phyloP scores from a whole-genome alignment of 2,113 vertebrate genomes.

The Rhagologus leucostigma region DNA sequence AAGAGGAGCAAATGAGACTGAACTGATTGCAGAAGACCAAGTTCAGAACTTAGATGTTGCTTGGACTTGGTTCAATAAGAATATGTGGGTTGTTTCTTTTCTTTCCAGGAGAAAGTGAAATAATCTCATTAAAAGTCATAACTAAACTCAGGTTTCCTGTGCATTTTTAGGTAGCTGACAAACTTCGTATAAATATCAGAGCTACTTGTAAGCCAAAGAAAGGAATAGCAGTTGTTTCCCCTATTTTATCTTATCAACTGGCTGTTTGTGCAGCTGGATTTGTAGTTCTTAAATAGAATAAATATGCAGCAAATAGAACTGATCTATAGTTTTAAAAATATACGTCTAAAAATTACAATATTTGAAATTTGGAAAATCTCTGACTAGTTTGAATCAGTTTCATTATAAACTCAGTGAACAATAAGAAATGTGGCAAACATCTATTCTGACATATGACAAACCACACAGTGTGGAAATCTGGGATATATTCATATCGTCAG shows the following conservation, averaged over 20 bases:
- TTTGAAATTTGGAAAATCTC: not conserved
- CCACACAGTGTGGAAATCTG: not conserved
- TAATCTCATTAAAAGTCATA: not conserved
- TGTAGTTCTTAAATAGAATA: not conserved
- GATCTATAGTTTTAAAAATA: not conserved
- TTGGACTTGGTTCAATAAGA: not conserved
- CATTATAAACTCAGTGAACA: not conserved
- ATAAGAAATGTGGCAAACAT: not conserved
- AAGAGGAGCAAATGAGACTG: not conserved
- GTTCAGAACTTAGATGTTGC: not conserved
- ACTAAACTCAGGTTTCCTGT: not conserved
- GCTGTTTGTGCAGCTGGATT: not conserved
- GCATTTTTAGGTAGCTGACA: not conserved
- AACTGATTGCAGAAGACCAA: not conserved
- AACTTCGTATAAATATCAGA: not conserved
- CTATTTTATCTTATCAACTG: not conserved
- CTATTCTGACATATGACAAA: not conserved
- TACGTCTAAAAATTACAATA: not conserved
- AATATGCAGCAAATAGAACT: not conserved
- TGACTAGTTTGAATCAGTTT: not conserved
- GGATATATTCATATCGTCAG: not conserved
- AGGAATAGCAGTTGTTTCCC: not conserved
- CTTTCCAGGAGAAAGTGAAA: not conserved
- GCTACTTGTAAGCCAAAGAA: not conserved
- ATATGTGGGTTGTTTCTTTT: not conserved